Percentiles rank a stretch among this genome's conserved stretches.
These are phyloP conservation scores for Lamellibrachia satsuma DNA, from an alignment of 2,888 invertebrate genomes.

Conservation along the genomic window DNA sequence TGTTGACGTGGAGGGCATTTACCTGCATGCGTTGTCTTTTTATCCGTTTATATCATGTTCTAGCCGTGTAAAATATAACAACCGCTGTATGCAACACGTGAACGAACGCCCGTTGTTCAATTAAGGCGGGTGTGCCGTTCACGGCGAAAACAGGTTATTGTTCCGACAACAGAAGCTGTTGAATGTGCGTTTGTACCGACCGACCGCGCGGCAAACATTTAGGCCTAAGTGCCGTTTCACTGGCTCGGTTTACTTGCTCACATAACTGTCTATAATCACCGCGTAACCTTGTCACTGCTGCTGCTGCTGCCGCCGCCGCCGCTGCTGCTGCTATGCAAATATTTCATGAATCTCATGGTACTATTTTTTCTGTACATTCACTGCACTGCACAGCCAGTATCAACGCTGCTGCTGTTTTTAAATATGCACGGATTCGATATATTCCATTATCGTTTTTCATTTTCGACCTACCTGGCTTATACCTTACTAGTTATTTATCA, in stretches of 20 bases:
- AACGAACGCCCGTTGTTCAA: too few species aligned
- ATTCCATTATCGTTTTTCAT: too few species aligned
- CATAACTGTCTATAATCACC: not conserved
- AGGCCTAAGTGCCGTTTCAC: not conserved
- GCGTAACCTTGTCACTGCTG: not conserved
- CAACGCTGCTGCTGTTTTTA: too few species aligned
- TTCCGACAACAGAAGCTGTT: not conserved
- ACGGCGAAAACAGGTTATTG: not conserved
- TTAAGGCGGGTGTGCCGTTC: too few species aligned
- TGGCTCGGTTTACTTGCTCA: not conserved
- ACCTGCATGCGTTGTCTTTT: not conserved
- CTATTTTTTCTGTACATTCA: too few species aligned
- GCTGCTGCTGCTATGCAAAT: not conserved
- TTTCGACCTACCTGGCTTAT: too few species aligned
- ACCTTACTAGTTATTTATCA: too few species aligned
- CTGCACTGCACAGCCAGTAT: too few species aligned
- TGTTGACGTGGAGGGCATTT: not conserved
- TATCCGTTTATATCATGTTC: not conserved
- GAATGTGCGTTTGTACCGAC: not conserved
- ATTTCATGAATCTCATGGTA: too few species aligned
- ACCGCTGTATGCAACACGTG: not conserved
- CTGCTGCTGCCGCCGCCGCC: not conserved
- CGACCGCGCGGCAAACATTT: not conserved
- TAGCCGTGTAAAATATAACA: not conserved
- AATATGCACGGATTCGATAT: too few species aligned